These are phyloP conservation scores for Hycleus phaleratus DNA, from an alignment of 1,140 invertebrate genomes.

Conservation along the genomic window DNA sequence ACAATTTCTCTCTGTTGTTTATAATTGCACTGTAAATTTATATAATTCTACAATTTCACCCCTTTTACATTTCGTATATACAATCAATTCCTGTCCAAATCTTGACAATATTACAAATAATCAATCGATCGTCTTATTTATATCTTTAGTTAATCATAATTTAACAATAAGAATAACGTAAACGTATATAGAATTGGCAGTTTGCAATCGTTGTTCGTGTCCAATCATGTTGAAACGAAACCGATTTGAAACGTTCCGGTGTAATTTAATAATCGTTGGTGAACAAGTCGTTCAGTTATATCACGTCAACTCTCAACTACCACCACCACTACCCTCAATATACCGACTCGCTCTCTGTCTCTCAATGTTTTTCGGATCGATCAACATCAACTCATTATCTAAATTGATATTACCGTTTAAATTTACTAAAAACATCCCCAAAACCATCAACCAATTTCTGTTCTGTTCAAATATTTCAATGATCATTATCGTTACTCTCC, in stretches of 20 bases:
- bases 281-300: slow-evolving; percentile 17
- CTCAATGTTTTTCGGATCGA: slow-evolving; percentile 8
- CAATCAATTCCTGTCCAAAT: no score
- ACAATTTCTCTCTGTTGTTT: no score
- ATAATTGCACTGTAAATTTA: no score
- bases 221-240: slow-evolving; percentile 23
- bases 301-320: slow-evolving; percentile 1
- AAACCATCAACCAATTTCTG: background rate
- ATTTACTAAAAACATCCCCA: slow-evolving; percentile 12
- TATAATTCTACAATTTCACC: no score
- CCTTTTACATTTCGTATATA: no score
- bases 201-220: slow-evolving; percentile 18
- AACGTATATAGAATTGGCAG: no score
- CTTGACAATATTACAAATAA: no score
- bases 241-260: slow-evolving; percentile 16
- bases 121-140: no score
- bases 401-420: slow-evolving; percentile 24
- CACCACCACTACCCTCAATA: background rate
- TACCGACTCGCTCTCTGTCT: no score
- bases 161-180: no score
- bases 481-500: no score
- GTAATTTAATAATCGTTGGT: slow-evolving; percentile 24
- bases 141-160: no score
- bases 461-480: background rate
- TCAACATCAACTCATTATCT: slow-evolving; percentile 24